Evolutionary conservation across 2,113 vertebrate genomes (phyloP).

Genomic region (Pagrus major): DNA sequence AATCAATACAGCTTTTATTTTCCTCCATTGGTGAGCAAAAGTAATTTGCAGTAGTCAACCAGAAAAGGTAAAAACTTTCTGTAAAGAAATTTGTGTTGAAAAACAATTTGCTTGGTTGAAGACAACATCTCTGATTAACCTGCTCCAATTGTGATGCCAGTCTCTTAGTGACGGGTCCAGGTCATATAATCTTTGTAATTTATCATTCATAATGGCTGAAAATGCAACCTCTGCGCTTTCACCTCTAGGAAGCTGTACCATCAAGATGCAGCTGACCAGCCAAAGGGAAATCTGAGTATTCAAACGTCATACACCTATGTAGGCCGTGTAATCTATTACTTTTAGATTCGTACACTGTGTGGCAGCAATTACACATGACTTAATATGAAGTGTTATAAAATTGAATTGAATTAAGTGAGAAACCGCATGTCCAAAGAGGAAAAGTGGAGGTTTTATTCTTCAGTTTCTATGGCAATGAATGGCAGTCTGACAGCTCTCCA

Average conservation of each 20-base stretch:
- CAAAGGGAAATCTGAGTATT: conserved; percentile 8
- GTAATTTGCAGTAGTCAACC: background rate
- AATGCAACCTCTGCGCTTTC: background rate
- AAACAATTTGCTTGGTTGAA: background rate
- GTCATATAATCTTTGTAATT: background rate
- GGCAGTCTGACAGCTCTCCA: background rate
- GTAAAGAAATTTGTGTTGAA: background rate
- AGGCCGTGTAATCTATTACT: conserved; percentile 22
- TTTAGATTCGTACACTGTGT: background rate
- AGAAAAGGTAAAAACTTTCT: background rate
- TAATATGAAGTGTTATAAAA: background rate
- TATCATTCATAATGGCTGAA: background rate
- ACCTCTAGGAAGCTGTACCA: background rate
- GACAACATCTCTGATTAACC: background rate
- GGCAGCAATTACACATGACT: background rate
- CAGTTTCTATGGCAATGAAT: conserved; percentile 14
- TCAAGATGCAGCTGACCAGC: background rate
- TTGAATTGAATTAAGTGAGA: background rate
- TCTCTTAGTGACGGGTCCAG: background rate
- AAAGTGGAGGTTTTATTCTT: background rate
- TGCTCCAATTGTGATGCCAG: background rate
- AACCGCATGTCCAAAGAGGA: background rate
- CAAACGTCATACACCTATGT: background rate
- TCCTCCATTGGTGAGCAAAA: background rate
- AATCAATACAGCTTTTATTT: background rate